Evolutionary conservation across 2,797 vertebrate genomes (phyloP).

Genomic region (Selene dorsalis): DNA sequence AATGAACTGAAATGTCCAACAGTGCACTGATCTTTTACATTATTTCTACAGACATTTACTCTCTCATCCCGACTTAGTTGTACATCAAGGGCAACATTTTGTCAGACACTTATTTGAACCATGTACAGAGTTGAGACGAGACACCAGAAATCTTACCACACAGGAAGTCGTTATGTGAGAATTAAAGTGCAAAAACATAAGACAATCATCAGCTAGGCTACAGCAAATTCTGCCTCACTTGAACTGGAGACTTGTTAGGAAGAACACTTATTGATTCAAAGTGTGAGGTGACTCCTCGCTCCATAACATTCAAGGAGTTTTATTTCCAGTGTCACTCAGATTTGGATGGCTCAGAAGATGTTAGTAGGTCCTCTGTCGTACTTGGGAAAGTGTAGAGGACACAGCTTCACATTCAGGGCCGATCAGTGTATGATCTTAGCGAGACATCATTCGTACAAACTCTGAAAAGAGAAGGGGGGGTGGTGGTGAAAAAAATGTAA

Average conservation of each 20-base stretch:
- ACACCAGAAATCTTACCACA: constrained; percentile 56
- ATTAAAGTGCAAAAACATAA: constrained; percentile 79
- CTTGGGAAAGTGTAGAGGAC: constrained; percentile 58
- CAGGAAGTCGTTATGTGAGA: constrained; percentile 70
- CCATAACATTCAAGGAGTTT: constrained; percentile 68
- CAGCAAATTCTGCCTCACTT: constrained; percentile 74
- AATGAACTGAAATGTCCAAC: constrained; percentile 51
- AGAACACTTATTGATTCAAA: constrained; percentile 74
- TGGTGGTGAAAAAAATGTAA: constrained; percentile 21
- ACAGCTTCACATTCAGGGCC: constrained; percentile 73
- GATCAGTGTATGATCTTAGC: constrained; percentile 79
- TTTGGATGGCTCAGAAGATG: constrained; percentile 77
- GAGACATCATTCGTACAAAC: constrained; percentile 99
- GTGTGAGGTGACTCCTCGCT: constrained; percentile 67
- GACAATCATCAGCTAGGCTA: constrained; percentile 79
- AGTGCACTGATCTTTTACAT: constrained; percentile 48
- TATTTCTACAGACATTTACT: constrained; percentile 32
- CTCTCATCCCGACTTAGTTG: constrained; percentile 37
- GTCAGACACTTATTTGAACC: constrained; percentile 48
- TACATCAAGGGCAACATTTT: constrained; percentile 58
- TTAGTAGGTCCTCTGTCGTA: constrained; percentile 55
- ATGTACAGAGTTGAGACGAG: constrained; percentile 57
- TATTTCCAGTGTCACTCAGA: constrained; percentile 82
- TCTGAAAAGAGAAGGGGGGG: constrained; percentile 80
- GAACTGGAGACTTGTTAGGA: constrained; percentile 73